Base-by-base conservation (phyloP, 2,113 vertebrate species). In the Cynoglossus semilaevis region DNA sequence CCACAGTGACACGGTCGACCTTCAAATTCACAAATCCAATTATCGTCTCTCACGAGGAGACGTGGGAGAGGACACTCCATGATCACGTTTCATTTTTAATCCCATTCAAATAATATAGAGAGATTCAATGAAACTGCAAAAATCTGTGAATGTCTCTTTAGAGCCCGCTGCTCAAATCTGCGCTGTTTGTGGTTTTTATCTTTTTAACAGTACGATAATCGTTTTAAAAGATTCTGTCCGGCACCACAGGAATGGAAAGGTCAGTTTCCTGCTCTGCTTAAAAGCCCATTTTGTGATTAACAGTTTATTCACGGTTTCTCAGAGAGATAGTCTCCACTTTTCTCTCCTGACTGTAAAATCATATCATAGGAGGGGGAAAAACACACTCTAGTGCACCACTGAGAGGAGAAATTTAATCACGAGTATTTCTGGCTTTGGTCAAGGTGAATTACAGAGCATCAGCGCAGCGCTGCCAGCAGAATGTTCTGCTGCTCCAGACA, bases 271-370 rank as follows among this genome's bases (percentile, higher is more conserved):
- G 53, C 50, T 65, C 41, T 37, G 29, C 10, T 69, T 68, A 55
- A 51, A 17, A 65, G 41, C 22, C 16, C 52, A 29, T 67, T 52
- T 74, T 52, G 36, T 51, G 35, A 81, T 69, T 72, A 68, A 67
- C 38, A 9, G 14, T 37, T 73, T 48, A 65, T 62, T 58, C 63
- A 49, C 64, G 51, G 36, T 73, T 58, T 55, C 52, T 45, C 12
- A 16, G 29, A 52, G 29, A 68, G 73, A 69, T 57, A 60, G 6
- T 36, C 19, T 44, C 36, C 37, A 12, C 19, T 46, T 66, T 76
- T 70, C 50, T 48, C 29, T 48, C 19, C 58, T 43, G 36, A 58
- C 60, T 54, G 19, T 64, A 44, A 68, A 75, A 61, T 60, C 15
- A 60, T 46, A 64, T 74, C 52, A 67, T 15, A 35, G 41, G 22